Evolutionary conservation across 2,113 vertebrate genomes (phyloP).

Genomic region (Numenius arquata): DNA sequence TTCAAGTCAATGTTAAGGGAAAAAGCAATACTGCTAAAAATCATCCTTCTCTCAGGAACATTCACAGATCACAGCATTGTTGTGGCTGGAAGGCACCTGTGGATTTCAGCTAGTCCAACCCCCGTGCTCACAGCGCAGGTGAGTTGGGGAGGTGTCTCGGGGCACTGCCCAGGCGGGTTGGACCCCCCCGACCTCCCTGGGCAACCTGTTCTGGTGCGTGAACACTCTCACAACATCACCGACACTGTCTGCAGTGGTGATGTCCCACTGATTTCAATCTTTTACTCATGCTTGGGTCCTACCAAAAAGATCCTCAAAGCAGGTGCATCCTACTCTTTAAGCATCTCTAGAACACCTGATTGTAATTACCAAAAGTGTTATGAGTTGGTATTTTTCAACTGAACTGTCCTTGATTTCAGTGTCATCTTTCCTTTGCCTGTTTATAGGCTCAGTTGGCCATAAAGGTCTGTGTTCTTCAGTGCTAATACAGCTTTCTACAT

Average conservation of each 20-base stretch:
- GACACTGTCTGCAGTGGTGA: rapidly evolving
- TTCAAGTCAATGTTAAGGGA: not conserved
- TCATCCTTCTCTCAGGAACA: not conserved
- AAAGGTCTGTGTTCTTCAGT: not conserved
- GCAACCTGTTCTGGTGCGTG: rapidly evolving
- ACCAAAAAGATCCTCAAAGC: not conserved
- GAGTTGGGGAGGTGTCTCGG: not conserved
- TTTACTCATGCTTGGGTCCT: not conserved
- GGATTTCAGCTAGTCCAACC: no score
- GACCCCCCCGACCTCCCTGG: not conserved
- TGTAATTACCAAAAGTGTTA: not conserved
- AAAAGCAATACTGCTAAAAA: not conserved
- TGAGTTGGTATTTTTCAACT: not conserved
- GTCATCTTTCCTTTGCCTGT: not conserved
- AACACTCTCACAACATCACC: not conserved
- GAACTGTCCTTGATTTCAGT: not conserved
- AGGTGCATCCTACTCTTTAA: not conserved
- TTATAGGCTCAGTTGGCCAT: not conserved
- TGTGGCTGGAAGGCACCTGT: not conserved
- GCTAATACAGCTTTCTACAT: not conserved
- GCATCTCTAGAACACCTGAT: not conserved
- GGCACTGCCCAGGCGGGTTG: not conserved
- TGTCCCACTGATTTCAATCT: not conserved
- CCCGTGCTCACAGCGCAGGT: not conserved
- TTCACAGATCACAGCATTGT: not conserved